These are phyloP conservation scores for Apocrypta bakeri DNA, from an alignment of 1,140 invertebrate species.

Conservation along the genomic window DNA sequence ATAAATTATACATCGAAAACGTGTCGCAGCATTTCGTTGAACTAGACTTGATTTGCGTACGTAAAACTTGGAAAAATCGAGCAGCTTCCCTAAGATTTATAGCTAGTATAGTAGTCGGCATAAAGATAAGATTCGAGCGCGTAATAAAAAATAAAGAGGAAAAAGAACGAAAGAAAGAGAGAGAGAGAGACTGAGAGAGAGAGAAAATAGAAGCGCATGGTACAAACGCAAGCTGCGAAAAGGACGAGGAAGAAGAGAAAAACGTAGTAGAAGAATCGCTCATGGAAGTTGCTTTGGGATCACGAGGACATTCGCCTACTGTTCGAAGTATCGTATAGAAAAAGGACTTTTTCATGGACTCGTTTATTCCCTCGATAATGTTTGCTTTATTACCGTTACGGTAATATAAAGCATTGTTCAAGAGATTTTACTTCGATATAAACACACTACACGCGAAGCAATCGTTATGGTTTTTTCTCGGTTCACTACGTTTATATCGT, in stretches of 20 bases:
- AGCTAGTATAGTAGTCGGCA: background rate
- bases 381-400: background rate
- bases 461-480: slow-evolving; percentile 19
- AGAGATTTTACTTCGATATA: background rate
- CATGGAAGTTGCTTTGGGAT: background rate
- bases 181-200: background rate
- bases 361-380: slow-evolving; percentile 14
- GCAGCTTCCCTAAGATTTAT: slow-evolving; percentile 4
- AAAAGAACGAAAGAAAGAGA: background rate
- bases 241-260: background rate
- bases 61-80: background rate
- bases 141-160: slow-evolving; percentile 7
- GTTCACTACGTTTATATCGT: too few relatives aligned
- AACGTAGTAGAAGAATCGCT: background rate
- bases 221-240: background rate
- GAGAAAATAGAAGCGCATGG: background rate
- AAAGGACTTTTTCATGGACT: slow-evolving; percentile 15
- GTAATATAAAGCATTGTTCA: slow-evolving; percentile 1
- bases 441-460: background rate
- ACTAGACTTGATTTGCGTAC: slow-evolving; percentile 3
- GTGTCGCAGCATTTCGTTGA: slow-evolving; percentile 1
- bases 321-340: background rate
- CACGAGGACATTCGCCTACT: background rate
- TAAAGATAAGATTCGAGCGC: slow-evolving; percentile 25
- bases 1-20: background rate